Evolutionary conservation across 1,140 invertebrate species (phyloP).

Genomic region (Apocrypta bakeri): DNA sequence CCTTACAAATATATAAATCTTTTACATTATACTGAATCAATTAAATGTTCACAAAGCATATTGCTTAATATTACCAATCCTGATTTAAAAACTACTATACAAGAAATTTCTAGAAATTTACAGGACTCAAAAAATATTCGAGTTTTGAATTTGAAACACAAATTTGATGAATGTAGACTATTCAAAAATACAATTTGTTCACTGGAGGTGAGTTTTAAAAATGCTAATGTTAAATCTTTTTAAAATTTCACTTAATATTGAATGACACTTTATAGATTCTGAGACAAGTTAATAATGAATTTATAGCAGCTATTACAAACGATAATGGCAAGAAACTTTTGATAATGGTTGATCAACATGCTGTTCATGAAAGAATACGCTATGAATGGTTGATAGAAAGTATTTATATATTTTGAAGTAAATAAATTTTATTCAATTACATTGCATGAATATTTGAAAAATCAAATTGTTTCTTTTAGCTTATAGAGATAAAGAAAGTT

Average conservation of each 20-base stretch:
- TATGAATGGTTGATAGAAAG: slow-evolving; percentile 69
- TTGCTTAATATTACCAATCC: slow-evolving; percentile 24
- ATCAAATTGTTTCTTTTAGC: slow-evolving; percentile 57
- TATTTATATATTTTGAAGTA: slow-evolving; percentile 53
- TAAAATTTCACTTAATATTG: not conserved
- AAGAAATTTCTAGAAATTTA: slow-evolving; percentile 3
- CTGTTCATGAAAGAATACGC: slow-evolving; percentile 71
- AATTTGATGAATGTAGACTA: slow-evolving; percentile 32
- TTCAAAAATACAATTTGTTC: slow-evolving; percentile 40
- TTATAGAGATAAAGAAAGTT: slow-evolving; percentile 60
- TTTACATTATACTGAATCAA: not conserved
- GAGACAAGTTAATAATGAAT: slow-evolving; percentile 69
- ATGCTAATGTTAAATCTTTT: slow-evolving; percentile 1
- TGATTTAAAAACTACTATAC: not conserved
- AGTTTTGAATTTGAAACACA: slow-evolving; percentile 22
- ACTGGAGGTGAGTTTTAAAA: slow-evolving; percentile 25
- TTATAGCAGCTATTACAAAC: slow-evolving; percentile 64
- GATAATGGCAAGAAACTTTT: slow-evolving; percentile 62
- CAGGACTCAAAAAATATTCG: slow-evolving; percentile 14
- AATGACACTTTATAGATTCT: slow-evolving; percentile 61
- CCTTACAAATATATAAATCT: slow-evolving; percentile 25
- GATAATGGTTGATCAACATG: slow-evolving; percentile 72
- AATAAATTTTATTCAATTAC: slow-evolving; percentile 14
- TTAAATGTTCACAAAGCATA: not conserved
- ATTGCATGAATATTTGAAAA: slow-evolving; percentile 16